Base-by-base conservation (phyloP, 2,113 vertebrate species). In the Rhabdornis inornatus region DNA sequence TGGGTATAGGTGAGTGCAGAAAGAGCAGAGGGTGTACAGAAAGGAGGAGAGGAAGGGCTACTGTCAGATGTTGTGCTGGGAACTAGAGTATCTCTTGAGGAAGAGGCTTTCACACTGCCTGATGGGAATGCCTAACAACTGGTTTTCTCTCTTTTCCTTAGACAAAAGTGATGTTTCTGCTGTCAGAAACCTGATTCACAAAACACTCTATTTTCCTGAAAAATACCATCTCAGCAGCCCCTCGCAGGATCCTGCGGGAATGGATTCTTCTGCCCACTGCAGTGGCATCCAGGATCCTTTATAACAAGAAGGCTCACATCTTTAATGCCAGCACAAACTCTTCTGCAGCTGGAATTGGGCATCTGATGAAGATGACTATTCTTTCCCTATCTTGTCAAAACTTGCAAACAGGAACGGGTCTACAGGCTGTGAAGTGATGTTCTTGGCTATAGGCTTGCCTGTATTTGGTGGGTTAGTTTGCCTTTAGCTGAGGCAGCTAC, bases 1-100 rank as follows among this genome's bases (percentile, higher is more conserved):
- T 99, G 79, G 98, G 98, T 68, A 83, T 99, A 68, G 99, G 99
- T 99, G 92, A 98, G 99, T 82, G 47, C 20, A 70, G 57, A 55
- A 45, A 6, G 39, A 20, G 8, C 9, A 3, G 82, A 66, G 50
- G 40, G 19, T 4, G 1, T 45, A 53, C 28, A 57, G 44, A 49
- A 35, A 33, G 44, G 39, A 47, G 22, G 2, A 30, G 44, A 31
- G 33, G 30, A 77, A 69, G 56, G 39, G 42, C n/a, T 68, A 30
- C 65, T 84, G 28, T 37, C 35, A 45, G 40, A 27, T 75, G 24
- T 12, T 2, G 1, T 44, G 27, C 53, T 59, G 35, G 42, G 33
- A 47, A 14, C 39, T 52, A 12, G 40, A 85, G 5, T 83, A 56
- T 47, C 64, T 86, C 30, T 56, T 68, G 19, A 70, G 25, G 33